Percentiles rank a stretch among this genome's conserved stretches.
These are phyloP conservation scores for Pelobates cultripes DNA, from an alignment of 2,797 vertebrate genomes.

Conservation along the genomic window DNA sequence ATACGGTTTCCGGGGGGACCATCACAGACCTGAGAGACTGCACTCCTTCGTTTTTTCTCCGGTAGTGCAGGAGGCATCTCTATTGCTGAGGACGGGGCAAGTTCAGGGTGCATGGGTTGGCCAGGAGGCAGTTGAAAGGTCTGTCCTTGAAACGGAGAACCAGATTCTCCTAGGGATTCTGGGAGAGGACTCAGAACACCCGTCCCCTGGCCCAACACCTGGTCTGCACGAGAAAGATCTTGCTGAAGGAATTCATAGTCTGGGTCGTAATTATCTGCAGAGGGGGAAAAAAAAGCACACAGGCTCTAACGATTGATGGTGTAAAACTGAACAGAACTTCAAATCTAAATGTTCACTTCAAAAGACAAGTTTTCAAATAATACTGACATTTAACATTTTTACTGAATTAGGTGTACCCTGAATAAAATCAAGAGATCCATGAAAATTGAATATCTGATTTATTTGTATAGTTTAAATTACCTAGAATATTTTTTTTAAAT, in stretches of 20 bases:
- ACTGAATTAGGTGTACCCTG: too few species aligned
- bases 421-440: too few species aligned
- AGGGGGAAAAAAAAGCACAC: slow-evolving; percentile 54
- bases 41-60: slow-evolving; percentile 90
- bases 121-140: slow-evolving; percentile 77
- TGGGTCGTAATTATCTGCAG: slow-evolving; percentile 88
- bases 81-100: slow-evolving; percentile 67
- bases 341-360: too few species aligned
- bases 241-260: slow-evolving; percentile 98
- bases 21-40: slow-evolving; percentile 76
- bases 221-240: slow-evolving; percentile 89
- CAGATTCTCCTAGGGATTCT: slow-evolving; percentile 86
- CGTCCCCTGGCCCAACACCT: slow-evolving; percentile 78
- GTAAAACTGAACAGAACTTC: too few species aligned
- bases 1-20: slow-evolving; percentile 66
- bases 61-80: slow-evolving; percentile 88
- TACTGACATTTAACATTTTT: too few species aligned
- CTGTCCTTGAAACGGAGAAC: slow-evolving; percentile 82
- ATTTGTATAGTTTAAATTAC: too few species aligned
- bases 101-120: slow-evolving; percentile 65
- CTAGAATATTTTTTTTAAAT: too few species aligned
- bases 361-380: too few species aligned
- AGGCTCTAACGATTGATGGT: too few species aligned
- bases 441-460: too few species aligned
- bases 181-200: slow-evolving; percentile 89